Base-by-base conservation (phyloP, 1,140 invertebrate species). In the Chironomus tepperi region DNA sequence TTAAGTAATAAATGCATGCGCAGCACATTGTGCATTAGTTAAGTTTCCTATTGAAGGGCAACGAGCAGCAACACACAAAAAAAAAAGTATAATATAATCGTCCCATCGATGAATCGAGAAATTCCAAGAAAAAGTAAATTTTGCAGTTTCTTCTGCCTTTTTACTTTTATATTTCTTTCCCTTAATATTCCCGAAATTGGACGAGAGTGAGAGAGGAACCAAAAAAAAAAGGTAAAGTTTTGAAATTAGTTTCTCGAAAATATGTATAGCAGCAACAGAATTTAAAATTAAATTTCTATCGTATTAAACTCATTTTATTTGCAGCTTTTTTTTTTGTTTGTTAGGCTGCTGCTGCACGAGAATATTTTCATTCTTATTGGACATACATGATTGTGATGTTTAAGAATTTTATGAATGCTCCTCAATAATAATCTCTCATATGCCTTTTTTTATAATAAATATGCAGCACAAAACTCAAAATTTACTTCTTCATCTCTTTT, bases 81-180 rank as follows among this genome's bases (percentile, higher is more conserved):
- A 70, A 21, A 70, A 16, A 18, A 6, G 65, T 16, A 70, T 19
- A 70, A 70, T 19, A 70, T 70, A 70, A 70, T 70, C 65, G 65
- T 70, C 65, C 65, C 65, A 70, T 70, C 65, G 65, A 70, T 70
- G 65, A 70, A 57, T 57, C 47, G 47, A 70, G 65, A 21, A 70
- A 70, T 70, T 70, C 65, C 18, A 70, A 70, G 65, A 70, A 70
- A 70, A 70, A 70, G 65, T 70, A 70, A 70, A 70, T 70, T 70
- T 70, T 18, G 18, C 65, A 18, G n/a, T n/a, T 70, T 70, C 19
- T 70, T 18, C 18, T 18, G 3, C 18, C 16, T 70, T 70, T 10
- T 19, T 16, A 9, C 18, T 70, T 18, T 21, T 70, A 16, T 19
- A 70, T 19, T 21, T n/a, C 9, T 10, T 57, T 57, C n/a, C 47